Conservation (phyloP, 1,140 invertebrate species). For the Patella vulgata region DNA sequence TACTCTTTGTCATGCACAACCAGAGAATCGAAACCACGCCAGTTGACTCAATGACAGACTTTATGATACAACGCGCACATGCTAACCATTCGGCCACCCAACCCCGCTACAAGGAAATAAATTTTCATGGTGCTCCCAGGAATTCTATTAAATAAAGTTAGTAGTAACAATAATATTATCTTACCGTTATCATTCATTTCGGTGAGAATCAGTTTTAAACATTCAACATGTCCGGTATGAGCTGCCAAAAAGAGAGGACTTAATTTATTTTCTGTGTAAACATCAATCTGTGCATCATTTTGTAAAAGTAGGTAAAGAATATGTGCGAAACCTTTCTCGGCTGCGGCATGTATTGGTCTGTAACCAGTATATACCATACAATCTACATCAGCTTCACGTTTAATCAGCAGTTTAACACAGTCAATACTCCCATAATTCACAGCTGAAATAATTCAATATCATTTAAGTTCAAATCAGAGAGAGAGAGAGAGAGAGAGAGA, state of each 20-base stretch:
- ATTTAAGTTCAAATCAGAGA: too few species aligned
- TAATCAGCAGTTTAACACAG: slow-evolving; percentile 50
- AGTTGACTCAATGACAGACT: too few species aligned
- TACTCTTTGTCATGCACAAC: too few species aligned
- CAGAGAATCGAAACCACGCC: too few species aligned
- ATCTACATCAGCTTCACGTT: slow-evolving; percentile 54
- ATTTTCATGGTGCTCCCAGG: too few species aligned
- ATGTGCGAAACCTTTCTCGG: slow-evolving; percentile 34
- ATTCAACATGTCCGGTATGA: slow-evolving; percentile 55
- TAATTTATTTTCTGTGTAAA: slow-evolving; percentile 56
- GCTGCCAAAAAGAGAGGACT: slow-evolving; percentile 64
- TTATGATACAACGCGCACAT: too few species aligned
- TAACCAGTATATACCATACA: slow-evolving; percentile 47
- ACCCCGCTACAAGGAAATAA: too few species aligned
- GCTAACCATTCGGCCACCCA: too few species aligned
- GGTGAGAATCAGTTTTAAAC: slow-evolving; percentile 51
- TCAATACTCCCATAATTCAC: slow-evolving; percentile 15
- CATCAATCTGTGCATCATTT: slow-evolving; percentile 52
- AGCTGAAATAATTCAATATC: slow-evolving; percentile 31
- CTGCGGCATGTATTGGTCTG: slow-evolving; percentile 57
- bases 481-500: too few species aligned
- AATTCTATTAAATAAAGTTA: too few species aligned
- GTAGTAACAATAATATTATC: too few species aligned
- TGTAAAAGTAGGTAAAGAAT: slow-evolving; percentile 50
- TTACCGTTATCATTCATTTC: slow-evolving; percentile 42